Evolutionary conservation across 2,113 vertebrate genomes (phyloP).

Genomic region (Rhinolophus sinicus): DNA sequence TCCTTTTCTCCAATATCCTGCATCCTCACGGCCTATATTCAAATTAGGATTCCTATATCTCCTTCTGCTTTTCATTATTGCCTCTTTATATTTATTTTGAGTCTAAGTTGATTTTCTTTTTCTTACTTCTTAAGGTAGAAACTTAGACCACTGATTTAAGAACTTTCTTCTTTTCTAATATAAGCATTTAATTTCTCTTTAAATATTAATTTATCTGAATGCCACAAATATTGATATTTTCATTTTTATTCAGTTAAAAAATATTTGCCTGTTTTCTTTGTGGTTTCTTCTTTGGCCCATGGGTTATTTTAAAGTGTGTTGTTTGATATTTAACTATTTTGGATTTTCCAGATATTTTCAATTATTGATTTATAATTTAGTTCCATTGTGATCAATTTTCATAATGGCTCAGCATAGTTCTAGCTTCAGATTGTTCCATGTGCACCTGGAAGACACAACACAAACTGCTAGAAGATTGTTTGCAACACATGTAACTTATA

Average conservation of each 20-base stretch:
- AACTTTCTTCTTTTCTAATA: neutral
- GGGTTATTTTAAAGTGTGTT: neutral
- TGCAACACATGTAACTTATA: neutral
- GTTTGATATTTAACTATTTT: neutral
- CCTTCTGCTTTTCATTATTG: neutral
- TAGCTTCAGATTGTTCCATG: neutral
- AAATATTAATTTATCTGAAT: neutral
- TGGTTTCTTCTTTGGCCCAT: neutral
- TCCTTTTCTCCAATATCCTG: neutral
- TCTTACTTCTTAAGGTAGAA: neutral
- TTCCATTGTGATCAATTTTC: neutral
- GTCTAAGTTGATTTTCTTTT: neutral
- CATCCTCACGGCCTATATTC: neutral
- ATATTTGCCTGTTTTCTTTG: neutral
- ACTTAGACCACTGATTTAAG: neutral
- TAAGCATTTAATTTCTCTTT: neutral
- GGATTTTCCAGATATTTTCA: neutral
- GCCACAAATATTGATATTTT: neutral
- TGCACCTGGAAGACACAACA: neutral
- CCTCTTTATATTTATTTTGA: neutral
- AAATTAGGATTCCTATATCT: neutral
- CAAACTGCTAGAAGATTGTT: neutral
- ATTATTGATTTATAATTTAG: neutral
- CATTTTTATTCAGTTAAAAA: neutral
- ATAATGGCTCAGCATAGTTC: neutral